These are phyloP conservation scores for Eurytoma adleriae DNA, from an alignment of 2,888 invertebrate species.

Conservation along the genomic window DNA sequence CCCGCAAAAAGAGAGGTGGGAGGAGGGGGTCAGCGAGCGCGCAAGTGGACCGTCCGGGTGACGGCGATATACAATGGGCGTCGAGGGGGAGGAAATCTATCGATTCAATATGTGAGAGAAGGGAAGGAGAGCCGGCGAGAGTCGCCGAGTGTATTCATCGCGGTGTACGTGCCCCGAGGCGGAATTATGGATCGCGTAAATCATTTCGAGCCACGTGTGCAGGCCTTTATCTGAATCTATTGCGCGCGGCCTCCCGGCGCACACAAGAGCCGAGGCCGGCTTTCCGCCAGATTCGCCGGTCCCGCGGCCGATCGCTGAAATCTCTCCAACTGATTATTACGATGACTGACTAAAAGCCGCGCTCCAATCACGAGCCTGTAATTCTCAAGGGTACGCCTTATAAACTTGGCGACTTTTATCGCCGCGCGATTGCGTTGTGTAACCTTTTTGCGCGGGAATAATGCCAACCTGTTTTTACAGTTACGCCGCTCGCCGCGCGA, in stretches of 20 bases:
- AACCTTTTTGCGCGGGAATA: too few species aligned
- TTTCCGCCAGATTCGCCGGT: slow-evolving; percentile 10
- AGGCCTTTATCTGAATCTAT: slow-evolving; percentile 49
- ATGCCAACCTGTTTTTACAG: too few species aligned
- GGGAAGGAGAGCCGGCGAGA: not conserved
- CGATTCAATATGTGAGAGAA: slow-evolving; percentile 33
- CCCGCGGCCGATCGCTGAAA: slow-evolving; percentile 36
- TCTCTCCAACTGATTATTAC: slow-evolving; percentile 21
- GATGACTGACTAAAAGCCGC: slow-evolving; percentile 3
- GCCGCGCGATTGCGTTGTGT: not conserved
- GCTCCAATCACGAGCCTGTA: not conserved
- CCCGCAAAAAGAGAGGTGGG: slow-evolving; percentile 56
- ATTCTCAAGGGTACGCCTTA: not conserved
- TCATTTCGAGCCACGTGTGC: slow-evolving; percentile 44
- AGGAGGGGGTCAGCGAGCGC: not conserved
- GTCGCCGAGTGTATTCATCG: too few species aligned
- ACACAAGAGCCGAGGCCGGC: not conserved
- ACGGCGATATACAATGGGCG: slow-evolving; percentile 42
- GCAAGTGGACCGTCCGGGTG: slow-evolving; percentile 32
- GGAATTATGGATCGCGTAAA: slow-evolving; percentile 52
- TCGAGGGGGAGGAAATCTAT: slow-evolving; percentile 49
- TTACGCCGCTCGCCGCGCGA: too few species aligned
- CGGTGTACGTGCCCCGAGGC: slow-evolving; percentile 32
- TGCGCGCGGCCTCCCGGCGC: not conserved
- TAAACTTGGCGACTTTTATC: not conserved